Conservation (phyloP, 1,140 invertebrate genomes). For the Drosophila leontia region DNA sequence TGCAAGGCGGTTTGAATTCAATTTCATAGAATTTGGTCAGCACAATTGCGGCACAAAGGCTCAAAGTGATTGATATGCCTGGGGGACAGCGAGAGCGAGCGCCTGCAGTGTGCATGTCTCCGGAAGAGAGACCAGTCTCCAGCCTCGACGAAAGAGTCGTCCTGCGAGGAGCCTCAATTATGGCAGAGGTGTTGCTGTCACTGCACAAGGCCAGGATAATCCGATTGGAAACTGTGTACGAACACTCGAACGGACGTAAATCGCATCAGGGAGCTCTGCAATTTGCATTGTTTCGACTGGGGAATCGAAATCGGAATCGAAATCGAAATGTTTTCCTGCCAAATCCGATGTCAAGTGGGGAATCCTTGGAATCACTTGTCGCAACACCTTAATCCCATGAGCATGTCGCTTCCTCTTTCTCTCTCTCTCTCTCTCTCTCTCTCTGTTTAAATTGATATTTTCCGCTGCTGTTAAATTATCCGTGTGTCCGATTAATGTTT, state of each 20-base stretch:
- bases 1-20: conserved; percentile 9
- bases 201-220: conserved; percentile 24
- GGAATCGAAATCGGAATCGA: not conserved
- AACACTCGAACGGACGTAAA: conserved; percentile 4
- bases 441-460: not conserved
- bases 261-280: conserved; percentile 7
- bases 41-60: conserved; percentile 9
- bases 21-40: conserved; percentile 42
- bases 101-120: not conserved
- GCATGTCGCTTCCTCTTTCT: not conserved
- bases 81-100: not conserved
- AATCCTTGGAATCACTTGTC: conserved; percentile 4
- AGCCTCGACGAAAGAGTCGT: not conserved
- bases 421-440: not conserved
- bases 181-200: conserved; percentile 33
- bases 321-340: conserved; percentile 1
- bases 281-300: conserved; percentile 1
- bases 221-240: conserved; percentile 18
- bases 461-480: not conserved
- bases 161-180: conserved; percentile 1
- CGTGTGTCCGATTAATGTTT: not conserved
- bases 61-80: conserved; percentile 46
- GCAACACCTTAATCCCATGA: conserved; percentile 5
- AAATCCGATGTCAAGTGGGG: conserved; percentile 12
- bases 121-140: not conserved